phyloP scores from a whole-genome alignment of 2,888 invertebrate genomes.

The Drosophila cognata region DNA sequence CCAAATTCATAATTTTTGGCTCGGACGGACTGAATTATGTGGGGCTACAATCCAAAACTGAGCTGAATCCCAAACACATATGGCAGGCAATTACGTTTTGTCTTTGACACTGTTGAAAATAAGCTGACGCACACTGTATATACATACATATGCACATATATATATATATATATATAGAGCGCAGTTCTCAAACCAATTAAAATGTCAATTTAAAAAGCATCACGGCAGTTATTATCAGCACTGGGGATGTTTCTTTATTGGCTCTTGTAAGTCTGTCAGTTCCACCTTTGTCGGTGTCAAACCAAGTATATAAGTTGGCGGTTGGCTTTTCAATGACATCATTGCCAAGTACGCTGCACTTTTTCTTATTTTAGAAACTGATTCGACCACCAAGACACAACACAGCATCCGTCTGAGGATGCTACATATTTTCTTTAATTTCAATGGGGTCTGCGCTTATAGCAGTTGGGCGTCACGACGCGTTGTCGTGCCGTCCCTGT shows the following conservation, averaged over 20 bases:
- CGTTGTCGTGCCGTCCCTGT: slow-evolving; percentile 27
- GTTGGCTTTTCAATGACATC: slow-evolving; percentile 11
- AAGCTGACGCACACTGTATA: no score
- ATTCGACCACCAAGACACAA: neutral
- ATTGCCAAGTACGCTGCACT: neutral
- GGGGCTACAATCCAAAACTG: no score
- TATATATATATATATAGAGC: neutral
- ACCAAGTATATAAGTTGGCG: neutral
- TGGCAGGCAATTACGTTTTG: no score
- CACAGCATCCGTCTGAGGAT: slow-evolving; percentile 4
- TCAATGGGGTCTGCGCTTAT: slow-evolving; percentile 18
- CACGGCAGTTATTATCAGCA: neutral
- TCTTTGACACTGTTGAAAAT: no score
- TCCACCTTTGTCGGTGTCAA: neutral
- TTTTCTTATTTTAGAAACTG: slow-evolving; percentile 1
- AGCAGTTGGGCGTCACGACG: slow-evolving; percentile 11
- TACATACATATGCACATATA: neutral
- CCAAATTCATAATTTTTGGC: no score
- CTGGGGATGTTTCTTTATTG: neutral
- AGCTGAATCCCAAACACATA: no score
- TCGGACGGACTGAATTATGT: no score
- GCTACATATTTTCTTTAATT: slow-evolving; percentile 35
- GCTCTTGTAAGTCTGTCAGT: neutral
- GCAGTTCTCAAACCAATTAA: neutral
- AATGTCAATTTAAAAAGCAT: neutral